A percentile compares a stretch with the other conserved stretches of the same genome.
Evolutionary conservation across 2,113 vertebrate genomes (phyloP).

Genomic region (Saguinus midas): DNA sequence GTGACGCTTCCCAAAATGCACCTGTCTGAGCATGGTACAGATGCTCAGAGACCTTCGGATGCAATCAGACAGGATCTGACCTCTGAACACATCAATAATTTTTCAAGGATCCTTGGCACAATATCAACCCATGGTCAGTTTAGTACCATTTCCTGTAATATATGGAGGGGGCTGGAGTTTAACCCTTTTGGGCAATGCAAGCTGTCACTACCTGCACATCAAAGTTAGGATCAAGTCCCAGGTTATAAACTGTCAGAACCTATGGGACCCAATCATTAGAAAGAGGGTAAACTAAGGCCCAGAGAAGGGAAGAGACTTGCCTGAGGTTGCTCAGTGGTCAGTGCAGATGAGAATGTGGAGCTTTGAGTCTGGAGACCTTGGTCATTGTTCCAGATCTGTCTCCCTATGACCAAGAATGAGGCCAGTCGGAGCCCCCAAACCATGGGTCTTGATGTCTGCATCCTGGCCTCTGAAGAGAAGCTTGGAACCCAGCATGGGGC

Average conservation of each 20-base stretch:
- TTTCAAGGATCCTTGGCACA: background rate
- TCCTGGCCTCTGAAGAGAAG: background rate
- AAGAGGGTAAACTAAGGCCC: background rate
- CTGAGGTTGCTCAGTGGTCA: background rate
- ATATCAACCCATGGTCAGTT: background rate
- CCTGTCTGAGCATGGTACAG: background rate
- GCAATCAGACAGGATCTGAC: background rate
- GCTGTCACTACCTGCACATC: background rate
- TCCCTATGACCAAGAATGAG: background rate
- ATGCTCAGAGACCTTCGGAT: background rate
- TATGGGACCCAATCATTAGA: background rate
- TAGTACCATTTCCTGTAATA: background rate
- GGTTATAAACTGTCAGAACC: background rate
- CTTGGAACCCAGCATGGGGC: background rate
- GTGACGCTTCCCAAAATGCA: background rate
- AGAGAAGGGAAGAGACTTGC: background rate
- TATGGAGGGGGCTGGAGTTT: background rate
- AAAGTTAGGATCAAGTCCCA: background rate
- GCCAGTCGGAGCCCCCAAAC: background rate
- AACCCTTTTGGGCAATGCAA: background rate
- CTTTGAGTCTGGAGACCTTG: background rate
- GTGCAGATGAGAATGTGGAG: background rate
- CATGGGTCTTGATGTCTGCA: background rate
- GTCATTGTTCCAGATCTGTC: background rate
- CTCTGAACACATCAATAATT: background rate